Evolutionary conservation across 2,888 invertebrate species (phyloP).

Genomic region (Polydrusus tereticollis): DNA sequence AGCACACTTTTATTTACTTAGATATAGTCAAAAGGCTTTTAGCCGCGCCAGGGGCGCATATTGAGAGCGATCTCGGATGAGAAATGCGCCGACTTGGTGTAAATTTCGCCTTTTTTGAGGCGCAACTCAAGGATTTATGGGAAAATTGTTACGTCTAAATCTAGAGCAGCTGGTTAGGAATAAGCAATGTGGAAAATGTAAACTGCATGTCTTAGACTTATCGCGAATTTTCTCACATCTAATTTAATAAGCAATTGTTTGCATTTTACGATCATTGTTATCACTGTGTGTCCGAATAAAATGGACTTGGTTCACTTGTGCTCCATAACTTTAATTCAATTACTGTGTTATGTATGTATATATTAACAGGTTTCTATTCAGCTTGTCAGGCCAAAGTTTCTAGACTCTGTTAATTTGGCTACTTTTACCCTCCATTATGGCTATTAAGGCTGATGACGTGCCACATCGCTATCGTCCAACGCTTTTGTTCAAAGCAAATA

Average conservation of each 20-base stretch:
- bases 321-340: too few relatives aligned
- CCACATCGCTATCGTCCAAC: not conserved
- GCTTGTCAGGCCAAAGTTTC: not conserved
- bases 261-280: not conserved
- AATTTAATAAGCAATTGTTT: not conserved
- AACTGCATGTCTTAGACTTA: slow-evolving; percentile 6
- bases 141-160: slow-evolving; percentile 4
- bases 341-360: not conserved
- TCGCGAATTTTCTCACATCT: not conserved
- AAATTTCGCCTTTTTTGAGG: slow-evolving; percentile 28
- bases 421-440: not conserved
- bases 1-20: slow-evolving; percentile 50
- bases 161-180: slow-evolving; percentile 4
- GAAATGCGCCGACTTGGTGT: slow-evolving; percentile 38
- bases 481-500: not conserved
- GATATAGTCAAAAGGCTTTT: slow-evolving; percentile 50
- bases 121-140: slow-evolving; percentile 1
- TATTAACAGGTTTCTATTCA: not conserved
- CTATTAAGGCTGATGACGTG: not conserved
- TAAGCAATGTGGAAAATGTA: not conserved
- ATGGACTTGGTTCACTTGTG: too few relatives aligned
- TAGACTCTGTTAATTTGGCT: not conserved
- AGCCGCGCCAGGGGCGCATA: slow-evolving; percentile 43
- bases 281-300: too few relatives aligned
- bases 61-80: slow-evolving; percentile 43